Percentiles rank a stretch among this genome's conserved stretches.
Evolutionary conservation across 2,797 vertebrate genomes (phyloP).

Genomic region (Hippocampus kuda): DNA sequence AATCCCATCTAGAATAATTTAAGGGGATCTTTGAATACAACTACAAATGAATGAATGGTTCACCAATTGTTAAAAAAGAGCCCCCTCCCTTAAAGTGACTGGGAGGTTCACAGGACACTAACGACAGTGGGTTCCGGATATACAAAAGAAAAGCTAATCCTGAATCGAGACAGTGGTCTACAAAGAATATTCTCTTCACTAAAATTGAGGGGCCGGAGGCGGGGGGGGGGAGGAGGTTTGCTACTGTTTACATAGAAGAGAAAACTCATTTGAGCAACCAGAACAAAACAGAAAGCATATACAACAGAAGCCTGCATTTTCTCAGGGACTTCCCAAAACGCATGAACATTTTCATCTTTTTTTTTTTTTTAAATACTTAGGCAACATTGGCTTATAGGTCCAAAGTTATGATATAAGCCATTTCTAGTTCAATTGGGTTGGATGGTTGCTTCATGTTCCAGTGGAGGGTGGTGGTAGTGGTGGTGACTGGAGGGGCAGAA

Average conservation of each 20-base stretch:
- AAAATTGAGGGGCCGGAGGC: conserved; percentile 75
- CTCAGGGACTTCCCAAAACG: conserved; percentile 87
- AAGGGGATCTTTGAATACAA: conserved; percentile 78
- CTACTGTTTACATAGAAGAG: conserved; percentile 78
- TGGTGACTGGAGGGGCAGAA: conserved; percentile 56
- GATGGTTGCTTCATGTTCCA: conserved; percentile 66
- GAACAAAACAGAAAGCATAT: conserved; percentile 70
- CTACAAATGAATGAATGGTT: conserved; percentile 93
- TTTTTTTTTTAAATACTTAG: conserved; percentile 99
- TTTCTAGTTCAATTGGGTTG: conserved; percentile 86
- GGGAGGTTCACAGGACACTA: conserved; percentile 88
- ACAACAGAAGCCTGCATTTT: conserved; percentile 86
- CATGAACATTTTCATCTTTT: conserved; percentile 71
- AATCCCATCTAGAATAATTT: conserved; percentile 74
- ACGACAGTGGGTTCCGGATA: conserved; percentile 99
- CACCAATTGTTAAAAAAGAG: conserved; percentile 95
- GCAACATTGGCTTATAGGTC: conserved; percentile 99
- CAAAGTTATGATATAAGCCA: conserved; percentile 99
- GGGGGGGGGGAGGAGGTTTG: conserved; percentile 68
- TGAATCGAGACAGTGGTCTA: conserved; percentile 96
- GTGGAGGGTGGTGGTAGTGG: conserved; percentile 63
- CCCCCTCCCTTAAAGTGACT: conserved; percentile 69
- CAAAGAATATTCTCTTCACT: conserved; percentile 99
- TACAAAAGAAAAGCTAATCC: conserved; percentile 86
- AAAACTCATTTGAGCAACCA: conserved; percentile 68